phyloP scores from a whole-genome alignment of 1,140 invertebrate species.

The Drosophila murphyi region DNA sequence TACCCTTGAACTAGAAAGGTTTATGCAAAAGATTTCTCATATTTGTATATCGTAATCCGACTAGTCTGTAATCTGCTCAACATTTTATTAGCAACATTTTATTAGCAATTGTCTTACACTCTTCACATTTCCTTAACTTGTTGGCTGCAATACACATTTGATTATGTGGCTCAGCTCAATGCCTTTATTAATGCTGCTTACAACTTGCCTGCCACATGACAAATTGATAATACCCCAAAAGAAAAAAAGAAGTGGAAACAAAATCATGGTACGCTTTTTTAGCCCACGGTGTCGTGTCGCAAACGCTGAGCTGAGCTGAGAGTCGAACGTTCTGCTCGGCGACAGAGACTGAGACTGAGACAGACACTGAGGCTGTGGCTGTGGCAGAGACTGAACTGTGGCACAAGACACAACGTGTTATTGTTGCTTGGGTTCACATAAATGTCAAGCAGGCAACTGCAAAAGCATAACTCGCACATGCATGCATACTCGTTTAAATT shows the following conservation, averaged over 20 bases:
- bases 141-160: too few species aligned
- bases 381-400: slow-evolving; percentile 7
- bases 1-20: too few species aligned
- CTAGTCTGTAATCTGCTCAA: too few species aligned
- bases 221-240: slow-evolving; percentile 3
- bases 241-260: slow-evolving; percentile 3
- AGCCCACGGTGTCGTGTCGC: slow-evolving; percentile 67
- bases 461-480: slow-evolving; percentile 35
- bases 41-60: neutral
- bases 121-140: too few species aligned
- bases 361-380: neutral
- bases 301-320: slow-evolving; percentile 9
- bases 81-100: too few species aligned
- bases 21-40: too few species aligned
- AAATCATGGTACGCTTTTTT: slow-evolving; percentile 38
- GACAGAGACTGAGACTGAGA: neutral
- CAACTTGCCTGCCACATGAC: neutral
- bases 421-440: slow-evolving; percentile 78
- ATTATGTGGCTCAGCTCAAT: too few species aligned
- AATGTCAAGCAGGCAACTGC: slow-evolving; percentile 77
- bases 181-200: too few species aligned
- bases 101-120: too few species aligned
- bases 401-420: slow-evolving; percentile 70
- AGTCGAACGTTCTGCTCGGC: slow-evolving; percentile 56
- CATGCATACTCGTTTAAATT: neutral